Percentiles rank a stretch among this genome's conserved stretches.
Evolutionary conservation across 2,797 vertebrate species (phyloP).

Genomic region (Eutrigla gurnardus): DNA sequence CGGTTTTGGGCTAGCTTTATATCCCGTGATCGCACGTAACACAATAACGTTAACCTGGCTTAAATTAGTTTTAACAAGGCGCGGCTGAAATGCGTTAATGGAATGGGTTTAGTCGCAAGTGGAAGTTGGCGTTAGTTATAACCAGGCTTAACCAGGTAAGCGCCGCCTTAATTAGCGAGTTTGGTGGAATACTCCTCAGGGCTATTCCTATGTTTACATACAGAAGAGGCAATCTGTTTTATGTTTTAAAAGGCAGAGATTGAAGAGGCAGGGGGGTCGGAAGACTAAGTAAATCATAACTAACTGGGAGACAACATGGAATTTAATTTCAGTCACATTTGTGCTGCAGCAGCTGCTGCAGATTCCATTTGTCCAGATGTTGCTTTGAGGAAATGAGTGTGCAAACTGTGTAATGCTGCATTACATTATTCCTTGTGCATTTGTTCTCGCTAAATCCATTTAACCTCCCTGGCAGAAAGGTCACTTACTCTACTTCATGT

Average conservation of each 20-base stretch:
- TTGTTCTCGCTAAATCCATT: not conserved
- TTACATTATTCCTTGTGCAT: not conserved
- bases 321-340: slow-evolving; percentile 12
- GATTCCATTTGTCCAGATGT: slow-evolving; percentile 4
- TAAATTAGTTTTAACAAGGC: too few species aligned
- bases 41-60: too few species aligned
- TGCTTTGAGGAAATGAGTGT: not conserved
- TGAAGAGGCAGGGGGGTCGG: not conserved
- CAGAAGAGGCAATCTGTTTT: not conserved
- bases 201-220: slow-evolving; percentile 10
- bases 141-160: too few species aligned
- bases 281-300: slow-evolving; percentile 33
- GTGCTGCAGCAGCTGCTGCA: slow-evolving; percentile 17
- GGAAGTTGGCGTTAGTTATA: too few species aligned
- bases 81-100: too few species aligned
- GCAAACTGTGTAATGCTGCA: not conserved
- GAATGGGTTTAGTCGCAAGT: too few species aligned
- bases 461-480: not conserved
- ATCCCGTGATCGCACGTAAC: too few species aligned
- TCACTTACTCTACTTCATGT: not conserved
- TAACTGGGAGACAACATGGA: not conserved
- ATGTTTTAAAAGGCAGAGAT: not conserved
- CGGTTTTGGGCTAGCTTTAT: too few species aligned
- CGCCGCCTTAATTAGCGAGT: too few species aligned
- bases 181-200: not conserved